A percentile compares a stretch with the other conserved stretches of the same genome.
phyloP scores from a whole-genome alignment of 2,888 invertebrate species.

The Spisula solida region DNA sequence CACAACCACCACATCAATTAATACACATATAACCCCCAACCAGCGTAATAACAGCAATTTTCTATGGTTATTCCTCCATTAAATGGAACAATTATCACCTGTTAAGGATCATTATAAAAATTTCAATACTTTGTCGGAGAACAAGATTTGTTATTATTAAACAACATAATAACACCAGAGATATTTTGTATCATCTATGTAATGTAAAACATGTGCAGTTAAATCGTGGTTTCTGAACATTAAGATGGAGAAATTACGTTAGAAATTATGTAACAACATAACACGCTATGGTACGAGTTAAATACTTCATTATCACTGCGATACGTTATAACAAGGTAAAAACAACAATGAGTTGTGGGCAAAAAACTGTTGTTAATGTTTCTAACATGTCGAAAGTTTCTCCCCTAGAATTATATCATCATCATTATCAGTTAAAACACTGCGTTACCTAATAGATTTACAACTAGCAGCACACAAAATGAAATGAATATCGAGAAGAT shows the following conservation, averaged over 20 bases:
- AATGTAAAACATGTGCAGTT: constrained; percentile 17
- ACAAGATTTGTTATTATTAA: neutral
- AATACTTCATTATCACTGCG: constrained; percentile 17
- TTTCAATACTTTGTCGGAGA: neutral
- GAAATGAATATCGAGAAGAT: no score
- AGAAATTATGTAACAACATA: constrained; percentile 8
- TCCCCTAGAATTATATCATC: neutral
- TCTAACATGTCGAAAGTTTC: neutral
- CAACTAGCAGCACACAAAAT: no score
- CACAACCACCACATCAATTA: neutral
- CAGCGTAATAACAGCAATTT: neutral
- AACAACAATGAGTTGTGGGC: neutral
- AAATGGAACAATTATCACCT: neutral
- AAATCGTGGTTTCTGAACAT: neutral
- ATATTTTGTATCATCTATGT: neutral
- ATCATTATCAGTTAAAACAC: neutral
- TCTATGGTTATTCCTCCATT: neutral
- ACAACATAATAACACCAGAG: neutral
- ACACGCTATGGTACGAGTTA: neutral
- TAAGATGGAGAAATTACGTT: neutral
- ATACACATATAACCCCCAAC: neutral
- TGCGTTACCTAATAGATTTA: no score
- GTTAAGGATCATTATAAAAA: constrained; percentile 22
- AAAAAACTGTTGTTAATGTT: neutral
- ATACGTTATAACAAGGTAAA: constrained; percentile 13